Evolutionary conservation across 2,113 vertebrate species (phyloP).

Genomic region (Calcarius ornatus): DNA sequence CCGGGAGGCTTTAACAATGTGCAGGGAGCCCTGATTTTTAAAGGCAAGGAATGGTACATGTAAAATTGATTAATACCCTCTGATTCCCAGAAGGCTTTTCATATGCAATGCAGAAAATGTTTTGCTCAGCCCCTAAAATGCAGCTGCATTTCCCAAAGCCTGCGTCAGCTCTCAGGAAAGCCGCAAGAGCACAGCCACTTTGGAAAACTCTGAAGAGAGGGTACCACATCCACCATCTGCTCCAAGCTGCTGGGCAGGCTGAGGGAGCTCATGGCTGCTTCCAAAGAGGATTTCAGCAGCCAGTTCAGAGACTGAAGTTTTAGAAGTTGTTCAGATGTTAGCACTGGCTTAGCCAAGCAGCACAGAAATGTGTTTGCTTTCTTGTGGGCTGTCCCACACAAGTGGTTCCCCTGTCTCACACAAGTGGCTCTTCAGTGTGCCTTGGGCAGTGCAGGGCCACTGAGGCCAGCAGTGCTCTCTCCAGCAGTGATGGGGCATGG

Average conservation of each 20-base stretch:
- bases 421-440: not conserved
- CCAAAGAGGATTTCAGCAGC: not conserved
- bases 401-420: not conserved
- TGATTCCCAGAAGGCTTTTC: slow-evolving; percentile 43
- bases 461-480: not conserved
- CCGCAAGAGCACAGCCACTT: not conserved
- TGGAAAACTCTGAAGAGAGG: not conserved
- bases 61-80: slow-evolving; percentile 56
- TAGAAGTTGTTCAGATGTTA: not conserved
- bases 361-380: not conserved
- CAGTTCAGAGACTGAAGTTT: not conserved
- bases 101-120: slow-evolving; percentile 18
- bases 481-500: not conserved
- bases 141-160: slow-evolving; percentile 30
- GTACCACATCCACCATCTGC: not conserved
- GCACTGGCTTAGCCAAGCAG: not conserved
- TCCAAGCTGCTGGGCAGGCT: not conserved
- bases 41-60: slow-evolving; percentile 22
- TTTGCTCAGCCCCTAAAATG: slow-evolving; percentile 15
- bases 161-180: not conserved
- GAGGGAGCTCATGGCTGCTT: fast-evolving
- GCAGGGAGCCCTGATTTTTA: slow-evolving; percentile 19
- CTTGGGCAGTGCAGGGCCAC: not conserved
- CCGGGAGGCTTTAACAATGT: not conserved
- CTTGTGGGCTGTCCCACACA: not conserved